These are phyloP conservation scores for Bucco capensis DNA, from an alignment of 2,113 vertebrate species.

Conservation along the genomic window DNA sequence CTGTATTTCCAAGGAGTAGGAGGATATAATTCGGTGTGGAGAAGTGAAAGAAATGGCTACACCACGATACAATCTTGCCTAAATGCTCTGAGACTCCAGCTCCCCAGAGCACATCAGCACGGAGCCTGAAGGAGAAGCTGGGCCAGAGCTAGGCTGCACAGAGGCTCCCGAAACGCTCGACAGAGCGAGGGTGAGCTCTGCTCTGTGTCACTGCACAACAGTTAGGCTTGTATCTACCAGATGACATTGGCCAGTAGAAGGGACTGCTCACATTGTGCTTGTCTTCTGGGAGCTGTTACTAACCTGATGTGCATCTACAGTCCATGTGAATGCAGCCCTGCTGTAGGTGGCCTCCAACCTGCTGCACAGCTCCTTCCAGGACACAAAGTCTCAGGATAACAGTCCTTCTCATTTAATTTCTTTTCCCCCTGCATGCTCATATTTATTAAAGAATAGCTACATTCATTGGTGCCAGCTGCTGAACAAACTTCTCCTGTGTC, in stretches of 20 bases:
- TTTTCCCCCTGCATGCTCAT: background rate
- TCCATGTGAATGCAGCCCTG: background rate
- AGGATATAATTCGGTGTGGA: background rate
- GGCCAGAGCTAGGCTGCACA: background rate
- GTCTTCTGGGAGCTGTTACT: background rate
- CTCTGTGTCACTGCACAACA: conserved; percentile 34
- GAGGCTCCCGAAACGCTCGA: background rate
- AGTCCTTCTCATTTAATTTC: background rate
- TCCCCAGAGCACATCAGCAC: conserved; percentile 39
- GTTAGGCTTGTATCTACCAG: conserved; percentile 34
- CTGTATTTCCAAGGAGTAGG: background rate
- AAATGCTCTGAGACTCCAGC: conserved; percentile 18
- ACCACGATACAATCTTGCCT: background rate
- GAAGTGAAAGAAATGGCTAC: conserved; percentile 7
- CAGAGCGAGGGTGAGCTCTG: background rate
- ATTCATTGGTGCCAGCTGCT: background rate
- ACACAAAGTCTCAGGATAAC: background rate
- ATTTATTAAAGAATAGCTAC: background rate
- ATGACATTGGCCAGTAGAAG: background rate
- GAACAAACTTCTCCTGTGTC: background rate
- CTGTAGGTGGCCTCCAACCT: background rate
- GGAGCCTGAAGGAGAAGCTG: background rate
- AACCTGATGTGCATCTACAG: background rate
- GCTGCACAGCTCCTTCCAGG: background rate
- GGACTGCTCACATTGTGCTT: background rate